Base-by-base conservation (phyloP, 2,888 invertebrate species). In the Melinaea menophilus region DNA sequence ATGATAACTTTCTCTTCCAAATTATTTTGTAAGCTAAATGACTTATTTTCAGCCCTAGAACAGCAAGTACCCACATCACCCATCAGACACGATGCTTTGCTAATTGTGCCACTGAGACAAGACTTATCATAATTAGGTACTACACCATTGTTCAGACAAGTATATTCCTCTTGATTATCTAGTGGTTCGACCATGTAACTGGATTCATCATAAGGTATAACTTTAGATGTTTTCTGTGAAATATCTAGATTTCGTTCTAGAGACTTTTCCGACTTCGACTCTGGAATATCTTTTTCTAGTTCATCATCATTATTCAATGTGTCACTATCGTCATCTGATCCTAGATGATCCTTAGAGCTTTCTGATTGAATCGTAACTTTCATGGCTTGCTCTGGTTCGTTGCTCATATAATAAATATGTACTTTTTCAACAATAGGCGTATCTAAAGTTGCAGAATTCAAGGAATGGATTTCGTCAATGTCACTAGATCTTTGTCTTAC, bases 381-480 rank as follows among this genome's bases (percentile, higher is more conserved):
- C 67, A 93, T 94, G 0, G 95, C 94, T 82, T 94, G 95, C 84
- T 96, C 95, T 0, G 94, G 94, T 76, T 95, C 95, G 47, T 94
- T 93, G 71, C 92, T 94, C 87, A 95, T 93, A 73, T 95, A 96
- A 77, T 95, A 96, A 31, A 95, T 95, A 80, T 96, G 95, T 4
- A 95, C 93, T 80, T 94, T 95, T 74, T 95, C 95, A 31, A 95
- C 92, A 7, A 95, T 92, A 0, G 94, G 94, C 4, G 93, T 93
- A 75, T 95, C 95, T 62, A 94, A 90, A 31, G 94, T 90, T 66
- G 93, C 93, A 0, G 95, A 94, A 7, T 96, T 95, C 0, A 96
- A 94, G 54, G 96, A 95, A 0, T 96, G 95, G 95, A 96, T 95
- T 72, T 95, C 94, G 71, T 95, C 95, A 5, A 95, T 94, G 70